Evolutionary conservation across 2,113 vertebrate species (phyloP).

Genomic region (Peromyscus maniculatus): DNA sequence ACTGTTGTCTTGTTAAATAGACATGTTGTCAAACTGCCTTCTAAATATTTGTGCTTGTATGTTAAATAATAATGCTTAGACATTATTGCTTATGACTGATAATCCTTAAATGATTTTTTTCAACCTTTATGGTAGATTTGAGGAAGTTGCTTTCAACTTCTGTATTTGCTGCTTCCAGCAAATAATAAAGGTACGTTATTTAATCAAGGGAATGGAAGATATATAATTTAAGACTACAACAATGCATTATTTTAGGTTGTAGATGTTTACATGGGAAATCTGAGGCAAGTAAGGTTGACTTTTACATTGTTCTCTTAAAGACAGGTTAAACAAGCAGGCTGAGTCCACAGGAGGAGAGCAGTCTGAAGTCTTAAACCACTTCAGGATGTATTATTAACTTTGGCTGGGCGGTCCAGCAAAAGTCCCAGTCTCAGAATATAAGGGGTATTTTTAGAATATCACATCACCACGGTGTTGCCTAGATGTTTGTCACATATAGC

Average conservation of each 20-base stretch:
- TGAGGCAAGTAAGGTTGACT: neutral
- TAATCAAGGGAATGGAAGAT: neutral
- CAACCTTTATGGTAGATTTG: neutral
- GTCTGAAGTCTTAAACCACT: neutral
- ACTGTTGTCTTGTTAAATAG: neutral
- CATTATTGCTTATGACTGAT: neutral
- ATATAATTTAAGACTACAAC: neutral
- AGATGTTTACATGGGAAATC: neutral
- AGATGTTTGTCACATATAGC: neutral
- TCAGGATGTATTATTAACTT: neutral
- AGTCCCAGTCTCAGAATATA: neutral
- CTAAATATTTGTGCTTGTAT: neutral
- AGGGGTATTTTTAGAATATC: neutral
- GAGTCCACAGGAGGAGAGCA: neutral
- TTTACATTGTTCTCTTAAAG: neutral
- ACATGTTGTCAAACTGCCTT: neutral
- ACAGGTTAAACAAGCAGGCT: neutral
- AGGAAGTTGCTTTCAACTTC: neutral
- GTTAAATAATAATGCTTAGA: neutral
- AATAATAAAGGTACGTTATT: neutral
- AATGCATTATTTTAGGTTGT: neutral
- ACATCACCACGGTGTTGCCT: neutral
- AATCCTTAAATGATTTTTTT: neutral
- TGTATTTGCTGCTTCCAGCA: neutral
- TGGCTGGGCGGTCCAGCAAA: neutral